phyloP scores from a whole-genome alignment of 2,113 vertebrate genomes.

The Xiphorhynchus elegans region DNA sequence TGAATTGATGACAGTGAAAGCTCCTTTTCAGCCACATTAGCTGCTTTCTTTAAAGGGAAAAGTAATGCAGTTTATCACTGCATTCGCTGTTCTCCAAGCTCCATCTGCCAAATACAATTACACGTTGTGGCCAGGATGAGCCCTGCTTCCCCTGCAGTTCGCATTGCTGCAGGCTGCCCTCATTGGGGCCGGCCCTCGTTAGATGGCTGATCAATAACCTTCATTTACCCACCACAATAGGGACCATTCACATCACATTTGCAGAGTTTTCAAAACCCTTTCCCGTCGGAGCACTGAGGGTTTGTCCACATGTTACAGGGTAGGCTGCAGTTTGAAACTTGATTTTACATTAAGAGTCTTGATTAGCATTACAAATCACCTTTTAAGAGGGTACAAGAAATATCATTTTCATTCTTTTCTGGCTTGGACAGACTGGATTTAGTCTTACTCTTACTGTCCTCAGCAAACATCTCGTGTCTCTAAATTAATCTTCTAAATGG shows the following conservation, averaged over 20 bases:
- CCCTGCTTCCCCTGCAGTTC: neutral
- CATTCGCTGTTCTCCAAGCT: neutral
- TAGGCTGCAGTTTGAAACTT: neutral
- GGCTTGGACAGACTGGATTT: neutral
- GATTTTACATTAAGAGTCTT: neutral
- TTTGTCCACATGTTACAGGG: neutral
- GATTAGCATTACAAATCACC: neutral
- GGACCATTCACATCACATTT: neutral
- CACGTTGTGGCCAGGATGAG: neutral
- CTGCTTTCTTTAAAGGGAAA: neutral
- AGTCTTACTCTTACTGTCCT: neutral
- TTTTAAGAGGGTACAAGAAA: fast-evolving
- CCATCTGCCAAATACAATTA: slow-evolving; percentile 29
- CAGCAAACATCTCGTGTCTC: neutral
- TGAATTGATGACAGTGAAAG: neutral
- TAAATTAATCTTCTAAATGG: fast-evolving
- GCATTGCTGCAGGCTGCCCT: neutral
- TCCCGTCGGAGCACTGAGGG: neutral
- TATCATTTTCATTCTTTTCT: neutral
- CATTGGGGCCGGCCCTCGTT: neutral
- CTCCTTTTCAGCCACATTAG: neutral
- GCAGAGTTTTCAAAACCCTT: fast-evolving
- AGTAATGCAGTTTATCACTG: neutral
- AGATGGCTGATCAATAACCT: neutral
- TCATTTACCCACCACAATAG: neutral